These are phyloP conservation scores for Columbina picui DNA, from an alignment of 2,113 vertebrate genomes.

Conservation along the genomic window DNA sequence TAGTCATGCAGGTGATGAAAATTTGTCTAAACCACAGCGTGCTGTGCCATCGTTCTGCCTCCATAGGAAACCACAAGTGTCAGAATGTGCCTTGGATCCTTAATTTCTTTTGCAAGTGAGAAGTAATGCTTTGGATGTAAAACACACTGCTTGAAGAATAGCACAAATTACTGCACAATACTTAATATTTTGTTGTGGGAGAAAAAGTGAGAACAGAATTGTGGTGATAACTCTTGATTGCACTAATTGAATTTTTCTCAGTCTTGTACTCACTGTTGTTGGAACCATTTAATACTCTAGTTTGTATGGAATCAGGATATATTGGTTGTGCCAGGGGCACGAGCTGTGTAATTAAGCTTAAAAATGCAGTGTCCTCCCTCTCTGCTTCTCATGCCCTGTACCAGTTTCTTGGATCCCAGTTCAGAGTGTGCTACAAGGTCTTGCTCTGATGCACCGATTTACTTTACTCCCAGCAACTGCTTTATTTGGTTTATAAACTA, in stretches of 20 bases:
- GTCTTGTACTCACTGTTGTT: not conserved
- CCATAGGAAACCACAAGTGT: not conserved
- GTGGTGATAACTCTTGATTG: not conserved
- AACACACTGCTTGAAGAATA: not conserved
- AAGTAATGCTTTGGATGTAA: not conserved
- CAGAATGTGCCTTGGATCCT: not conserved
- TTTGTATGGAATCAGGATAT: not conserved
- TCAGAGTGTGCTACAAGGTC: not conserved
- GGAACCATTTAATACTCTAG: not conserved
- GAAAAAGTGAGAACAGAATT: not conserved
- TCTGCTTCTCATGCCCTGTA: not conserved
- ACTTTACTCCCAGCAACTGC: not conserved
- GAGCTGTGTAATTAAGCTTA: not conserved
- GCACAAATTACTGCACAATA: not conserved
- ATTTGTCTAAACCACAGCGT: not conserved
- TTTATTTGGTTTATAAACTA: constrained; percentile 34
- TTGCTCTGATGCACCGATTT: not conserved
- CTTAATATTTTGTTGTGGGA: not conserved
- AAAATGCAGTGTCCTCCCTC: not conserved
- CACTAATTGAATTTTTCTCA: not conserved
- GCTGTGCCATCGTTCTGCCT: not conserved
- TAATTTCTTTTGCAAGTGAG: not conserved
- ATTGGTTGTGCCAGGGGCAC: not conserved
- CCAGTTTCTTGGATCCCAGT: not conserved
- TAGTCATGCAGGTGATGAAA: not conserved